These are phyloP conservation scores for Nephrotoma appendiculata DNA, from an alignment of 2,888 invertebrate genomes.

Conservation along the genomic window DNA sequence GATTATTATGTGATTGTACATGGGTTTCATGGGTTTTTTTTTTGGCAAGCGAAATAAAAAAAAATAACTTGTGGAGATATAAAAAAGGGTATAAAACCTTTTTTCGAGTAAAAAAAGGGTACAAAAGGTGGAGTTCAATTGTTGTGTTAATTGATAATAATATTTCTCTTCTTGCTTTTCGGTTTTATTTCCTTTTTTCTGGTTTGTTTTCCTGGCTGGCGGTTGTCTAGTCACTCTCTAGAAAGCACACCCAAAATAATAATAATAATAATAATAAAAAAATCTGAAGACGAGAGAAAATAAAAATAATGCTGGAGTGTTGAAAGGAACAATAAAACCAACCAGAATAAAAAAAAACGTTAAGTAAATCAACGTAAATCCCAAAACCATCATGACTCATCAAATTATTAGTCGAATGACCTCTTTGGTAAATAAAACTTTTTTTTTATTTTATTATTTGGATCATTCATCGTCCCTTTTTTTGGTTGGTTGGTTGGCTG, in stretches of 20 bases:
- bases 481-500: neutral
- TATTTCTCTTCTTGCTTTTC: neutral
- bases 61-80: neutral
- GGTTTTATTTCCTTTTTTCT: neutral
- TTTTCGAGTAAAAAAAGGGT: conserved; percentile 2
- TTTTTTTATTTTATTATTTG: neutral
- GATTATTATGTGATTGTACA: conserved; percentile 3
- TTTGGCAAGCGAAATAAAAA: neutral
- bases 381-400: conserved; percentile 4
- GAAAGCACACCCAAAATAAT: neutral
- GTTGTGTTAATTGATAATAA: conserved; percentile 4
- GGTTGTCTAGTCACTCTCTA: neutral
- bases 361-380: conserved; percentile 1
- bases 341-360: neutral
- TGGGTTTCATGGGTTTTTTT: conserved; percentile 1
- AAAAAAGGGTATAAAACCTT: conserved; percentile 4
- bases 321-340: neutral
- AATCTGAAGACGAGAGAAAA: neutral
- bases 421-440: neutral
- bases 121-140: conserved; percentile 4
- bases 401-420: conserved; percentile 3
- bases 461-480: conserved; percentile 4
- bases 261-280: neutral
- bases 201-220: neutral
- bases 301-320: neutral